Conservation (phyloP, 1,140 invertebrate species). For the Ladona fulva region DNA sequence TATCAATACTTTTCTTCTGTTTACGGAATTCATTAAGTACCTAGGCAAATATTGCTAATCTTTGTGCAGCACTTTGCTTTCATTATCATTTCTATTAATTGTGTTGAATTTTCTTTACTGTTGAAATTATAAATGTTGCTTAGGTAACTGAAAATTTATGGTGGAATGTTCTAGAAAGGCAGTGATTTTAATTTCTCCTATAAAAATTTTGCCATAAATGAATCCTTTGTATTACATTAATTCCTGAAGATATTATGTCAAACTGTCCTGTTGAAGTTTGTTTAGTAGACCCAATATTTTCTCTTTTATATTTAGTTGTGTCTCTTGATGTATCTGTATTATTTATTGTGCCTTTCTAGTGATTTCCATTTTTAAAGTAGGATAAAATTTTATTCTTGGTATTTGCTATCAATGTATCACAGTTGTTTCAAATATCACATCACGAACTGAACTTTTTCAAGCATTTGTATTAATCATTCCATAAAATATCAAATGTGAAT, state of each 20-base stretch:
- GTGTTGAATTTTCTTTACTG: neutral
- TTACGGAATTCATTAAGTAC: slow-evolving; percentile 12
- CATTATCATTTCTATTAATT: neutral
- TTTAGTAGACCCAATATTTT: no score
- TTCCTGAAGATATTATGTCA: no score
- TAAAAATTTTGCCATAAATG: no score
- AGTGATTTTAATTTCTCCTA: neutral
- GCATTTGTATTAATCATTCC: neutral
- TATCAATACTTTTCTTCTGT: slow-evolving; percentile 23
- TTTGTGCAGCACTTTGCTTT: neutral
- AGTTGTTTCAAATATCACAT: neutral
- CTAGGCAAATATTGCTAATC: slow-evolving; percentile 8
- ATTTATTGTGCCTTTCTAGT: slow-evolving; percentile 1
- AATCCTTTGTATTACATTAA: no score
- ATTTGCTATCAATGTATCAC: neutral
- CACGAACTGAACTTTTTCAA: neutral
- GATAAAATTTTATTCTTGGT: slow-evolving; percentile 1
- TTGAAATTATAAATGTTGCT: neutral
- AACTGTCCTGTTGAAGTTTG: no score
- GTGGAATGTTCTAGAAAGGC: neutral
- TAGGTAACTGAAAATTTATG: neutral
- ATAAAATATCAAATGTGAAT: neutral
- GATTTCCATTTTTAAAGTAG: neutral
- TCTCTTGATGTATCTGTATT: neutral
- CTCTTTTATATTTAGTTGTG: no score